A percentile compares a stretch with the other conserved stretches of the same genome.
These are phyloP conservation scores for Idaea dimidiata DNA, from an alignment of 2,888 invertebrate species.

Conservation along the genomic window DNA sequence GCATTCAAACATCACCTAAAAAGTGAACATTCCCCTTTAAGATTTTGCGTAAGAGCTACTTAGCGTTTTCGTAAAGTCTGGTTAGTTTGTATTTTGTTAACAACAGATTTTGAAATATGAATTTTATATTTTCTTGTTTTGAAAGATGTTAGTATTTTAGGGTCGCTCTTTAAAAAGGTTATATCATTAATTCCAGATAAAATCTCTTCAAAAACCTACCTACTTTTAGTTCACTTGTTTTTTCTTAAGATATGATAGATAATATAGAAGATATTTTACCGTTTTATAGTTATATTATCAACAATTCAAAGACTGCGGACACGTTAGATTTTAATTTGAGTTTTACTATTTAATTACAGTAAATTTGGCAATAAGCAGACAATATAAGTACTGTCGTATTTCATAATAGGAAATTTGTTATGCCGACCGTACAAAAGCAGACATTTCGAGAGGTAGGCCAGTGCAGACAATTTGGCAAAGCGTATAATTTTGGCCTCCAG, in stretches of 20 bases:
- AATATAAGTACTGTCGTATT: neutral
- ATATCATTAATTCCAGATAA: too few relatives aligned
- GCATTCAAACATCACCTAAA: neutral
- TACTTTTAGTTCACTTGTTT: too few relatives aligned
- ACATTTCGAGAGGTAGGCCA: constrained; percentile 57
- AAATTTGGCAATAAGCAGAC: too few relatives aligned
- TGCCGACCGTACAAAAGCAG: constrained; percentile 45
- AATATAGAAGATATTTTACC: too few relatives aligned
- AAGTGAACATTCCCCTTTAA: neutral
- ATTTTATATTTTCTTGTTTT: neutral
- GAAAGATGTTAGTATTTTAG: neutral
- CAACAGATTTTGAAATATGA: neutral
- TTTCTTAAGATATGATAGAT: too few relatives aligned
- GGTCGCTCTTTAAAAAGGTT: neutral
- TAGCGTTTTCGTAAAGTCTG: constrained; percentile 18
- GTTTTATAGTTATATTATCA: too few relatives aligned
- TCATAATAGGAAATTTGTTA: constrained; percentile 14
- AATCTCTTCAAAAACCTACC: too few relatives aligned
- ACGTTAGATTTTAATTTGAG: too few relatives aligned
- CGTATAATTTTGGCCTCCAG: constrained; percentile 64
- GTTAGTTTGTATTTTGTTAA: constrained; percentile 9
- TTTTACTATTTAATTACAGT: too few relatives aligned
- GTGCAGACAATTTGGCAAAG: constrained; percentile 63
- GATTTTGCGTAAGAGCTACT: constrained; percentile 27
- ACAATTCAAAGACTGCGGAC: too few relatives aligned